phyloP scores from a whole-genome alignment of 2,113 vertebrate genomes.

The Cromileptes altivelis region DNA sequence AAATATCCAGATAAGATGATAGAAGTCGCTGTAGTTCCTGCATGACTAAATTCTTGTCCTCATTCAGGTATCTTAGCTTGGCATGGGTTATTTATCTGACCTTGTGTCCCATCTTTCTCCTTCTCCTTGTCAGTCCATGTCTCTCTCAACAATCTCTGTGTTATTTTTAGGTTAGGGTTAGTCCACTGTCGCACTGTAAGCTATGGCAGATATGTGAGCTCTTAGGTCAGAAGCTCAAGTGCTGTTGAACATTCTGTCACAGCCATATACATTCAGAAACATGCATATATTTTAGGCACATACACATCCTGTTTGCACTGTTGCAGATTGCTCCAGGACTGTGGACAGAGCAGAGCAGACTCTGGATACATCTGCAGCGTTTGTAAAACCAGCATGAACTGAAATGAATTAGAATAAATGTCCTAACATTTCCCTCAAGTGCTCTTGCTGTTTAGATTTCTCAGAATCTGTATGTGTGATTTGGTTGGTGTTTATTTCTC shows the following conservation, averaged over 20 bases:
- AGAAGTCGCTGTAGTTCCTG: conserved; percentile 18
- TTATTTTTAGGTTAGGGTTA: conserved; percentile 79
- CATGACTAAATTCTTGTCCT: conserved; percentile 34
- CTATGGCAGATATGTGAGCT: conserved; percentile 69
- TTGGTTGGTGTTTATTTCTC: conserved; percentile 20
- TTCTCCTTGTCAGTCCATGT: conserved; percentile 32
- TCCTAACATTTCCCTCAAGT: not conserved
- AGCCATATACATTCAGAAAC: conserved; percentile 25
- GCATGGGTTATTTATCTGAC: conserved; percentile 19
- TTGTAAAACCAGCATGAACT: conserved; percentile 12
- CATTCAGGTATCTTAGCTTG: not conserved
- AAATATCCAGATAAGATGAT: conserved; percentile 34
- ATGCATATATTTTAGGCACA: not conserved
- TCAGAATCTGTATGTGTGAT: not conserved
- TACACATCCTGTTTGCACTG: not conserved
- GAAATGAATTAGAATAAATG: not conserved
- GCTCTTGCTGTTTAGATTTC: not conserved
- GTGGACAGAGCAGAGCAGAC: not conserved
- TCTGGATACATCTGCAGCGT: not conserved
- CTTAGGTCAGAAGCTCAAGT: conserved; percentile 27
- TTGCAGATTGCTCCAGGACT: too few relatives aligned
- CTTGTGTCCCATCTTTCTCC: conserved; percentile 43
- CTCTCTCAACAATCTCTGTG: conserved; percentile 56
- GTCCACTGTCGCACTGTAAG: conserved; percentile 57
- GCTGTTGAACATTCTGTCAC: conserved; percentile 2